These are phyloP conservation scores for Protonemura montana DNA, from an alignment of 2,888 invertebrate genomes.

Conservation along the genomic window DNA sequence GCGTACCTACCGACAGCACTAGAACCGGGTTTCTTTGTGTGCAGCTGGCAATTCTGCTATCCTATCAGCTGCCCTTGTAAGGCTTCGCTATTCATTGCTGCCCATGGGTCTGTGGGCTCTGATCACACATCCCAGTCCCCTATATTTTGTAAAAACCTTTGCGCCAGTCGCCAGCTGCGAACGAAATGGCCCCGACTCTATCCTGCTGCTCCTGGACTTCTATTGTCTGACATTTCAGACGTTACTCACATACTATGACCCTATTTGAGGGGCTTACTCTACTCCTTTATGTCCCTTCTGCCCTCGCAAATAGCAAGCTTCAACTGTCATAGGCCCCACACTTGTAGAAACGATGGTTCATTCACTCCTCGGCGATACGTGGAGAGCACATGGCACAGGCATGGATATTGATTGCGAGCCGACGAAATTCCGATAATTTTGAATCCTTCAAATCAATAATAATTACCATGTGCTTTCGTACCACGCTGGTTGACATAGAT, in stretches of 20 bases:
- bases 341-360: conserved; percentile 42
- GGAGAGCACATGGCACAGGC: conserved; percentile 51
- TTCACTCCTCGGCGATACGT: conserved; percentile 34
- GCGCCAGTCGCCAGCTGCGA: conserved; percentile 51
- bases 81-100: conserved; percentile 26
- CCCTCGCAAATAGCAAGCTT: conserved; percentile 37
- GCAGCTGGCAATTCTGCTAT: conserved; percentile 45
- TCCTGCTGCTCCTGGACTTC: conserved; percentile 46
- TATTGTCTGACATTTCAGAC: conserved; percentile 51
- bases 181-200: conserved; percentile 50
- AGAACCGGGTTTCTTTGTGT: conserved; percentile 28
- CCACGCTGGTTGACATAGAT: neutral
- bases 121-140: conserved; percentile 30
- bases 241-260: conserved; percentile 47
- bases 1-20: no score
- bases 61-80: conserved; percentile 33
- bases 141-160: conserved; percentile 44
- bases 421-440: conserved; percentile 53
- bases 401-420: conserved; percentile 52
- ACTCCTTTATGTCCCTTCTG: conserved; percentile 42
- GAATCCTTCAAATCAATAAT: conserved; percentile 52
- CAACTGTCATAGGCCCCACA: conserved; percentile 48
- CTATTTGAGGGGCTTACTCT: conserved; percentile 41
- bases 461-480: conserved; percentile 51
- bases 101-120: conserved; percentile 19